A percentile compares a stretch with the other conserved stretches of the same genome.
Evolutionary conservation across 64 coral and sea anemone genomes (phyloP).

Genomic region (Stichodactyla helianthus): DNA sequence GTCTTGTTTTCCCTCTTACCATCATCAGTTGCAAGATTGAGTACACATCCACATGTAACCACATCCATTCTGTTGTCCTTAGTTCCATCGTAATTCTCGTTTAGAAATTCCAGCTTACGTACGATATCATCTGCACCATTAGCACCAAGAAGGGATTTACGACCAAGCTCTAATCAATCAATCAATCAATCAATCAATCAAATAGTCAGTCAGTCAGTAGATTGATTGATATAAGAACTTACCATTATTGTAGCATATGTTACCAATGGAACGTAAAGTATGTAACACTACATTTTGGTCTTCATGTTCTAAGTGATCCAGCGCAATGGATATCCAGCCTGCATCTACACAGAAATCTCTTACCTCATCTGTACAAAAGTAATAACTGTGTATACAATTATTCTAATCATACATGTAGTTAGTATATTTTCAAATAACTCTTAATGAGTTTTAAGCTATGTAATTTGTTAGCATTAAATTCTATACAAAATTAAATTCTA

Average conservation of each 20-base stretch:
- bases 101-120: slow-evolving; percentile 40
- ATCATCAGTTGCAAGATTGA: slow-evolving; percentile 81
- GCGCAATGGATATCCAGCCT: slow-evolving; percentile 37
- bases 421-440: too few species aligned
- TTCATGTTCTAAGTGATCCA: slow-evolving; percentile 48
- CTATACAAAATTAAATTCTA: too few species aligned
- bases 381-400: not conserved
- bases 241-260: slow-evolving; percentile 66
- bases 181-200: not conserved
- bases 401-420: not conserved
- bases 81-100: slow-evolving; percentile 57
- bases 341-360: slow-evolving; percentile 61
- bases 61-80: slow-evolving; percentile 85
- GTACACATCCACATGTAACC: slow-evolving; percentile 72
- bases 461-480: too few species aligned
- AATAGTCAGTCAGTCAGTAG: not conserved
- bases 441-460: too few species aligned
- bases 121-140: slow-evolving; percentile 83
- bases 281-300: slow-evolving; percentile 50
- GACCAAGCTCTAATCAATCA: slow-evolving; percentile 48
- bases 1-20: slow-evolving; percentile 24
- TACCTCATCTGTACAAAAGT: slow-evolving; percentile 36
- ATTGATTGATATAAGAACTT: not conserved
- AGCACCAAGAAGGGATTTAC: slow-evolving; percentile 49
- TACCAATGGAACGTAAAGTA: slow-evolving; percentile 51